Evolutionary conservation across 2,888 invertebrate species (phyloP).

Genomic region (Acanthoscelides obtectus): DNA sequence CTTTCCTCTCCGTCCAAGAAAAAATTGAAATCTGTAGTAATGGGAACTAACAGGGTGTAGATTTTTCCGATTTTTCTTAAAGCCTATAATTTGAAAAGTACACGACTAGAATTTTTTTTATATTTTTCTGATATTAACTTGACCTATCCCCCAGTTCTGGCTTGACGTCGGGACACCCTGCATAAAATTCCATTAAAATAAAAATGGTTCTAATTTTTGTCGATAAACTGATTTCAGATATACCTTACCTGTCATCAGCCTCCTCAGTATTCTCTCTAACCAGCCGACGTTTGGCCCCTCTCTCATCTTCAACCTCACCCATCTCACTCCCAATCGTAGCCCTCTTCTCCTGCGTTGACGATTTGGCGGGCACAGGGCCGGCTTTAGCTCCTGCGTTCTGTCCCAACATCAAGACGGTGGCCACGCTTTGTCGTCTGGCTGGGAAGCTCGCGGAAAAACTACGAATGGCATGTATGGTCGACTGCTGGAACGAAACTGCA

Average conservation of each 20-base stretch:
- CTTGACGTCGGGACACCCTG: too few relatives aligned
- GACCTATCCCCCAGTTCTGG: too few relatives aligned
- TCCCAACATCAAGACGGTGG: conserved; percentile 32
- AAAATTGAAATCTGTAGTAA: too few relatives aligned
- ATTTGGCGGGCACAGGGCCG: conserved; percentile 13
- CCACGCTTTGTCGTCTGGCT: conserved; percentile 39
- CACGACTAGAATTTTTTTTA: too few relatives aligned
- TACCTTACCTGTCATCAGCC: neutral
- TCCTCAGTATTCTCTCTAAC: conserved; percentile 18
- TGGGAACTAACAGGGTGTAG: too few relatives aligned
- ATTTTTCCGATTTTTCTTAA: too few relatives aligned
- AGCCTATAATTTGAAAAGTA: too few relatives aligned
- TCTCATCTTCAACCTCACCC: conserved; percentile 33
- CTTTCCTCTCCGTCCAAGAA: too few relatives aligned
- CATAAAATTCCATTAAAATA: too few relatives aligned
- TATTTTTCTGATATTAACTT: too few relatives aligned
- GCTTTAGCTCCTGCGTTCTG: conserved; percentile 8
- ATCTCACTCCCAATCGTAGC: conserved; percentile 26
- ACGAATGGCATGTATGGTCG: conserved; percentile 45
- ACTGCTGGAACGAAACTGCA: conserved; percentile 47
- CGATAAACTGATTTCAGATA: too few relatives aligned
- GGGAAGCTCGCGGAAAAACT: conserved; percentile 49
- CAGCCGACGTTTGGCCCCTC: conserved; percentile 39
- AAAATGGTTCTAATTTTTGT: too few relatives aligned
- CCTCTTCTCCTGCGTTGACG: conserved; percentile 35